Evolutionary conservation across 2,797 vertebrate species (phyloP).

Genomic region (Pangasius sanitwongsei): DNA sequence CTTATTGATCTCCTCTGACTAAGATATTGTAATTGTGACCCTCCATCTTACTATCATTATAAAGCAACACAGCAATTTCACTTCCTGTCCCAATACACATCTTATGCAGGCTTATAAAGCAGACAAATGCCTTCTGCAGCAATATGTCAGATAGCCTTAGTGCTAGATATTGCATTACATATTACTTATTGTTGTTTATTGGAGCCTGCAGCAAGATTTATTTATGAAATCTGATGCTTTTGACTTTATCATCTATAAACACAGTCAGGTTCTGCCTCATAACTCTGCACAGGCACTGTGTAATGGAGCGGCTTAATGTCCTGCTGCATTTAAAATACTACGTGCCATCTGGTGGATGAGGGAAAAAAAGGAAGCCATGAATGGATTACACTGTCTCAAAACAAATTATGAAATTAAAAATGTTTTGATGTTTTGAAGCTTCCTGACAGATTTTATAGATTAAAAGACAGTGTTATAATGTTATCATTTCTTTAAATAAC

Average conservation of each 20-base stretch:
- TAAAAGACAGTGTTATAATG: background rate
- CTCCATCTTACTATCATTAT: background rate
- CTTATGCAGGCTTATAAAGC: background rate
- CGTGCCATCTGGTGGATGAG: constrained; percentile 29
- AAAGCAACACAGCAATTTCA: constrained; percentile 4
- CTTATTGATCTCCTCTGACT: constrained; percentile 8
- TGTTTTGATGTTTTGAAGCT: background rate
- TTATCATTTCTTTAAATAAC: background rate
- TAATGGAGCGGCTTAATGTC: background rate
- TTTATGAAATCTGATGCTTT: constrained; percentile 10
- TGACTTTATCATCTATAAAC: constrained; percentile 17
- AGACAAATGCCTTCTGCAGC: constrained; percentile 5
- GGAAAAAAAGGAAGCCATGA: background rate
- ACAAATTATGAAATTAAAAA: background rate
- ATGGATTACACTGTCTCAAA: background rate
- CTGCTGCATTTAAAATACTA: background rate
- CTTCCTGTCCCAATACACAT: background rate
- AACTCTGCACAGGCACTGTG: constrained; percentile 10
- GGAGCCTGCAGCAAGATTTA: constrained; percentile 1
- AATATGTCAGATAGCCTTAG: background rate
- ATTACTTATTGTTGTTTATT: background rate
- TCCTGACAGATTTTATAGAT: background rate
- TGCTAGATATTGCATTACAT: background rate
- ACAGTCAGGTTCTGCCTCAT: constrained; percentile 7
- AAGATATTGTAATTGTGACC: background rate